phyloP scores from a whole-genome alignment of 1,140 invertebrate genomes.

The Stratiolaelaps scimitus region DNA sequence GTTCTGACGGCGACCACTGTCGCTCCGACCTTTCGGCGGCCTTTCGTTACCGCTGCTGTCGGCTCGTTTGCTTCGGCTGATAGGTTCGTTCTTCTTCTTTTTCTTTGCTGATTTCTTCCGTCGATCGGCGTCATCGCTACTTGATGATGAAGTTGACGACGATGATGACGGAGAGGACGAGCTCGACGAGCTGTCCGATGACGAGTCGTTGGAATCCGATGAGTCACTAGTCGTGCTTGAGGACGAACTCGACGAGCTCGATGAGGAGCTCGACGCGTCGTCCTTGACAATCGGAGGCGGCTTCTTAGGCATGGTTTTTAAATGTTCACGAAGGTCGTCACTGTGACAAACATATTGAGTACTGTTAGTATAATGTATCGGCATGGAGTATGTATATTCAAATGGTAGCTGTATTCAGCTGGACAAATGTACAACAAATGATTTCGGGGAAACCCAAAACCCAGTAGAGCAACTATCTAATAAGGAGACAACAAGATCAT shows the following conservation, averaged over 20 bases:
- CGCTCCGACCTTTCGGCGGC: too few species aligned
- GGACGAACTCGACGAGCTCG: conserved; percentile 33
- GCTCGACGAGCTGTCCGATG: conserved; percentile 29
- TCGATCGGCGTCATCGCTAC: not conserved
- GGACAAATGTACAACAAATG: too few species aligned
- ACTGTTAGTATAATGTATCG: not conserved
- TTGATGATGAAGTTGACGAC: conserved; percentile 32
- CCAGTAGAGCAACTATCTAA: too few species aligned
- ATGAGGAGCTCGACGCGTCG: conserved; percentile 30
- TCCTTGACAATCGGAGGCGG: conserved; percentile 29
- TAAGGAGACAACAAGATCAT: too few species aligned
- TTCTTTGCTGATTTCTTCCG: not conserved
- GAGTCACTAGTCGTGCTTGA: conserved; percentile 36
- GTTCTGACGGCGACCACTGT: too few species aligned
- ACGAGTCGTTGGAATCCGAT: conserved; percentile 38
- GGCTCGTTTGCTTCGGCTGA: too few species aligned
- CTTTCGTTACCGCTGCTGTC: too few species aligned
- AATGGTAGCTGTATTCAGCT: too few species aligned
- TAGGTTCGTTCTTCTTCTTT: not conserved
- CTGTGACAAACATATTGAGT: conserved; percentile 39
- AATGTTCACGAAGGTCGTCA: conserved; percentile 76
- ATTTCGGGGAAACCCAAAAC: too few species aligned
- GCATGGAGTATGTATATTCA: not conserved
- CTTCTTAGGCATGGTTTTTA: conserved; percentile 64
- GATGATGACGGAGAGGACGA: conserved; percentile 32